These are phyloP conservation scores for Brevimyrus niger DNA, from an alignment of 2,113 vertebrate species.

Conservation along the genomic window DNA sequence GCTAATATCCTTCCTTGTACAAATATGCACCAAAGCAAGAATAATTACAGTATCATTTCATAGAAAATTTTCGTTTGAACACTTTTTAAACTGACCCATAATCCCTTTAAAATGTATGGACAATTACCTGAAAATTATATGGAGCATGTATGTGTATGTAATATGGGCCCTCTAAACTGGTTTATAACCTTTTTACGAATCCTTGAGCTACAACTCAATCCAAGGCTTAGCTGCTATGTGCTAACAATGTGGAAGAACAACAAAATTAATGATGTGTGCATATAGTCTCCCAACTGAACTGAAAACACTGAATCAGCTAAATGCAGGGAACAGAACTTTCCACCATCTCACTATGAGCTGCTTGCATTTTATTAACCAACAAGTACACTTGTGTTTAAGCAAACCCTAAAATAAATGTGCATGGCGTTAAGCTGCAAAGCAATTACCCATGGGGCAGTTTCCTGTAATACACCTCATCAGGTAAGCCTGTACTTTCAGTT, in stretches of 20 bases:
- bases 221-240: background rate
- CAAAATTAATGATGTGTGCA: conserved; percentile 1
- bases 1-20: background rate
- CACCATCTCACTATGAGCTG: background rate
- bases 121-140: background rate
- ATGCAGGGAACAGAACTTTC: background rate
- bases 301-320: background rate
- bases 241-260: background rate
- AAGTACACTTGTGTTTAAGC: background rate
- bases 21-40: background rate
- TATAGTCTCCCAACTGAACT: background rate
- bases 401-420: background rate
- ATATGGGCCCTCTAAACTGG: background rate
- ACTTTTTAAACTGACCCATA: background rate
- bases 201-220: background rate
- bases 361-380: conserved; percentile 1
- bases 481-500: background rate
- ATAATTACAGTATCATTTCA: background rate
- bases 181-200: background rate
- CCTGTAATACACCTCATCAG: background rate
- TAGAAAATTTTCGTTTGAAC: background rate
- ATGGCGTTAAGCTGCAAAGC: background rate
- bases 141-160: background rate
- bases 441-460: background rate
- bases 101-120: background rate